Conservation (phyloP, 2,888 invertebrate species). For the Abrostola triplasia region DNA sequence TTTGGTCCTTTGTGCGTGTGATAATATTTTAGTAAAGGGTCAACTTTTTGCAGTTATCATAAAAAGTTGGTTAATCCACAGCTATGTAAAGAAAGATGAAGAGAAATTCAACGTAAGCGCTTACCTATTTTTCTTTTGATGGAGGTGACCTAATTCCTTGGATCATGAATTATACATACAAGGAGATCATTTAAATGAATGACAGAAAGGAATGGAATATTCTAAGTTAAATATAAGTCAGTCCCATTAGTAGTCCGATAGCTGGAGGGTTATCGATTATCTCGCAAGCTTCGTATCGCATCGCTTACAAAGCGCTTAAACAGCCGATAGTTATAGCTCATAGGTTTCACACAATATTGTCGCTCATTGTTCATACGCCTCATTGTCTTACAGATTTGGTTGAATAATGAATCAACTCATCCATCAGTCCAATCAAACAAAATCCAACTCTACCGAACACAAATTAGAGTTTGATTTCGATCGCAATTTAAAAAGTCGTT, state of each 20-base stretch:
- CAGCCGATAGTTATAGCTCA: constrained; percentile 55
- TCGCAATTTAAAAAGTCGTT: constrained; percentile 57
- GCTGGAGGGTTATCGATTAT: constrained; percentile 38
- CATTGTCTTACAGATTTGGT: constrained; percentile 65
- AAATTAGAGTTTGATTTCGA: constrained; percentile 24
- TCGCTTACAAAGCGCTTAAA: constrained; percentile 51
- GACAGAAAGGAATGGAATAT: no score
- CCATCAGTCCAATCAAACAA: constrained; percentile 28
- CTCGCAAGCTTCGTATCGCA: constrained; percentile 26
- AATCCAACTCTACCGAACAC: constrained; percentile 7
- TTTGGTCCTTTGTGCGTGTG: constrained; percentile 14
- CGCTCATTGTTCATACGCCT: constrained; percentile 67
- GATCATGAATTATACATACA: no score
- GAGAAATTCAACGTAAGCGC: no score
- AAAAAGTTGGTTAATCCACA: neutral
- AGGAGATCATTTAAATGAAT: no score
- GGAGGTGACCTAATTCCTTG: no score
- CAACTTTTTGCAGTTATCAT: neutral
- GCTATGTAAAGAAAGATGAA: neutral
- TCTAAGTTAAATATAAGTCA: constrained; percentile 8
- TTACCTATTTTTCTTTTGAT: no score
- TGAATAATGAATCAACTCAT: constrained; percentile 57
- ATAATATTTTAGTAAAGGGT: constrained; percentile 4
- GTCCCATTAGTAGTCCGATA: constrained; percentile 23
- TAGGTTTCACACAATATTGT: constrained; percentile 72